A percentile compares a stretch with the other conserved stretches of the same genome.
Conservation (phyloP, 2,113 vertebrate species). For the Vidua chalybeata region DNA sequence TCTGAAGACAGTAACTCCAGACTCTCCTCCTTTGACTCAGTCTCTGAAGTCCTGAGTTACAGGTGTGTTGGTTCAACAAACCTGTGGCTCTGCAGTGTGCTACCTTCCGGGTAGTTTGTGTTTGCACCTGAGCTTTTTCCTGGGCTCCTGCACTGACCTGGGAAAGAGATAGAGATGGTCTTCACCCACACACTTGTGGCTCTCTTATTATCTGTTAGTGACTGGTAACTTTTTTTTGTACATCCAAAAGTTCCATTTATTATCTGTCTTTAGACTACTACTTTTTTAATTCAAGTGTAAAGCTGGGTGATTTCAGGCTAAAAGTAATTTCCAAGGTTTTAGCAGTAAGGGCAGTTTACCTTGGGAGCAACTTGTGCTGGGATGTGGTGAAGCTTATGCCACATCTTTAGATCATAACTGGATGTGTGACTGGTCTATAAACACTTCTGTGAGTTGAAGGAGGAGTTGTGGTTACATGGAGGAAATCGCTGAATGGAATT, state of each 20-base stretch:
- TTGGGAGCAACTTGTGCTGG: neutral
- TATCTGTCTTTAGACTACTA: neutral
- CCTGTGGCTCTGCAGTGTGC: accelerated
- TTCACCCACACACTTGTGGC: accelerated
- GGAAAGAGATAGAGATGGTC: neutral
- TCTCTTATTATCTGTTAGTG: neutral
- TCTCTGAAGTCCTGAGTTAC: neutral
- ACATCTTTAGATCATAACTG: neutral
- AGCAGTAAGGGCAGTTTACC: neutral
- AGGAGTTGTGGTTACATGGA: neutral
- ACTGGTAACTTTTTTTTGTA: neutral
- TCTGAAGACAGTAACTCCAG: neutral
- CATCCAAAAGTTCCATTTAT: neutral
- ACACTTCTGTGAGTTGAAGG: accelerated
- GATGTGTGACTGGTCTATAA: neutral
- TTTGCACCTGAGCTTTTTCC: neutral
- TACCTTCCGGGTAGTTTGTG: neutral
- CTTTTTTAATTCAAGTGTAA: neutral
- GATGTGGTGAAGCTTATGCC: neutral
- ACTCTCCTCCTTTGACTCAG: accelerated
- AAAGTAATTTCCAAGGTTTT: neutral
- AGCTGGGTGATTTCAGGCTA: neutral
- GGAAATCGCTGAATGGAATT: neutral
- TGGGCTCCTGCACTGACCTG: neutral
- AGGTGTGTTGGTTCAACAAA: accelerated